Base-by-base conservation (phyloP, 2,888 invertebrate species). In the Lasiommata megera region DNA sequence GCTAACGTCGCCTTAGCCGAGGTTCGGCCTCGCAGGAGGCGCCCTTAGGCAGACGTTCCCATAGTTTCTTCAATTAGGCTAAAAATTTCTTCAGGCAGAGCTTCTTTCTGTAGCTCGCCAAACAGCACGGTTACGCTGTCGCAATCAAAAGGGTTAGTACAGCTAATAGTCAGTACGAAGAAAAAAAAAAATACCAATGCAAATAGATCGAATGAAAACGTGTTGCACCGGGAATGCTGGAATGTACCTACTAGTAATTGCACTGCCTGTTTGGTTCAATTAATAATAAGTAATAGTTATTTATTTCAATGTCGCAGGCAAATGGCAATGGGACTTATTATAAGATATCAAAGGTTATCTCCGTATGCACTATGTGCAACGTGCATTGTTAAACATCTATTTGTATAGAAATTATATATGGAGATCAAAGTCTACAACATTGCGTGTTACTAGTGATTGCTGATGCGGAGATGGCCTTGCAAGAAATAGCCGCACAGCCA, bases 251-350 rank as follows among this genome's bases (percentile, higher is more conserved):
- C 7, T 34, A 12, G n/a, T 17, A 11, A 7, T n/a, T 44, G 14
- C 18, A 7, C 11, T 14, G 41, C 31, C 34, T 47, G 36, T 55
- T 51, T 56, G 44, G 55, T 47, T 55, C 48, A 53, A 58, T 56
- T 36, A 53, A 52, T 54, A 41, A 11, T 40, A 40, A 8, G 9
- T 43, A 47, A 48, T 40, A 38, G 38, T 56, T 58, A 54, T 54
- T 54, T 50, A 58, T 63, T 58, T 63, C 61, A 63, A 63, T 63
- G 63, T 63, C 63, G 54, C 44, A 29, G 41, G 46, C 51, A 50
- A 41, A 51, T 37, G 62, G 53, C 58, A 51, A 46, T 56, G 50
- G 34, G 38, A 18, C 41, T 46, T 51, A 56, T 51, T 60, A 54
- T 53, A n/a, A 56, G 41, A 38, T 54, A 60, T 53, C 50, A 62